A percentile compares a stretch with the other conserved stretches of the same genome.
phyloP scores from a whole-genome alignment of 53 echinoderm and acorn worm species.

The Paracentrotus lividus region DNA sequence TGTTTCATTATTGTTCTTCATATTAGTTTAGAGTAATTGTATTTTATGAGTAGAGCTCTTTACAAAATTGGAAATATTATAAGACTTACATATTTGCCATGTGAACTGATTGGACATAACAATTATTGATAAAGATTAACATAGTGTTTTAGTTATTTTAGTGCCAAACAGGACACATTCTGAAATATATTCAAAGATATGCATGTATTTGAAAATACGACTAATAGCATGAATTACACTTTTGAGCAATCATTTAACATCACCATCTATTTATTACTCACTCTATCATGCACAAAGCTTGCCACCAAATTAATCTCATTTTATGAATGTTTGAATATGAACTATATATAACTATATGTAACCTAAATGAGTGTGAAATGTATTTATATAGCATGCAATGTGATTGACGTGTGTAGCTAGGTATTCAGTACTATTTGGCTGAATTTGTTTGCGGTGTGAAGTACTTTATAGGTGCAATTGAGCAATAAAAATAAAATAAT shows the following conservation, averaged over 20 bases:
- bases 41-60: not conserved
- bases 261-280: not conserved
- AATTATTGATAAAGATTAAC: no score
- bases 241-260: not conserved
- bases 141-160: not conserved
- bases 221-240: not conserved
- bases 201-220: not conserved
- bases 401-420: conserved; percentile 12
- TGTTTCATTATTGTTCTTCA: no score
- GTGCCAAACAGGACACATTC: not conserved
- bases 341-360: not conserved
- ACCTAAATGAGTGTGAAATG: not conserved
- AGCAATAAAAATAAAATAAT: not conserved
- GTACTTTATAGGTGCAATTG: conserved; percentile 29
- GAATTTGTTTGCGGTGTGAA: conserved; percentile 2
- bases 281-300: conserved; percentile 39
- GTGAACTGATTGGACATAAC: no score
- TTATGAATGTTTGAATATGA: not conserved
- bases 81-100: no score
- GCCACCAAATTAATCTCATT: conserved; percentile 11
- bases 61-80: not conserved
- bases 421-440: conserved; percentile 18
- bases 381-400: conserved; percentile 51
- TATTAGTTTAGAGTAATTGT: not conserved
- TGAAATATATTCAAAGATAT: not conserved